Evolutionary conservation across 2,888 invertebrate genomes (phyloP), one percentile per base, ranked within the genome.

Genomic region (Chorisops tibialis): DNA sequence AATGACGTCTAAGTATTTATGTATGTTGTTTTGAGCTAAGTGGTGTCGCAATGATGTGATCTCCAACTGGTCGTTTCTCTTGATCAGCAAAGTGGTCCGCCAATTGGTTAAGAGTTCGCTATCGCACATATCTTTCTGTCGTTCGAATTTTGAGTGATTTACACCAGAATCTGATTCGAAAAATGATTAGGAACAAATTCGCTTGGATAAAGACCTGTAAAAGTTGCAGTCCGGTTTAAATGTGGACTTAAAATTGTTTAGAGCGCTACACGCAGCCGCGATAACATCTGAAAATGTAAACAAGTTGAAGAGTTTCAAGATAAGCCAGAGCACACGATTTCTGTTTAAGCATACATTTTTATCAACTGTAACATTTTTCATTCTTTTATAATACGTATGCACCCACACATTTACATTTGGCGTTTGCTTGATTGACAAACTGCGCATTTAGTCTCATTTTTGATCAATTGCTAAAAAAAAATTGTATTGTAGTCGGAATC

Each of bases 1-100:
- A 63, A 52, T 62, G 54, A 51, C 58, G 50, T 62, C 41, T 54
- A 50, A 35, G 9, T 48, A 22, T n/a, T 11, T 18, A 45, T 11
- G 11, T 22, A 22, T n/a, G 48, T 48, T 21, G 48, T 12, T 4
- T 45, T 12, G 22, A 48, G 14, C 48, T 22, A 4, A 48, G 22
- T 24, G 5, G 16, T 41, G n/a, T 41, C n/a, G 16, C 41, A 41
- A 41, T 41, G 41, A 41, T n/a, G 41, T 16, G 41, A n/a, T n/a
- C n/a, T n/a, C 14, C 41, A 6, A 14, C 11, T 16, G 5, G 3
- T 16, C 41, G 41, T 16, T 41, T 12, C 12, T 16, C 41, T 14
- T 14, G n/a, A 3, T 41, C n/a, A 2, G 41, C 41, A 41, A 41
- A 14, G n/a, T 16, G n/a, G 16, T 41, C 16, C 41, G 41, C 16